Conservation (phyloP, 2,113 vertebrate genomes). For the Eolophus roseicapilla region DNA sequence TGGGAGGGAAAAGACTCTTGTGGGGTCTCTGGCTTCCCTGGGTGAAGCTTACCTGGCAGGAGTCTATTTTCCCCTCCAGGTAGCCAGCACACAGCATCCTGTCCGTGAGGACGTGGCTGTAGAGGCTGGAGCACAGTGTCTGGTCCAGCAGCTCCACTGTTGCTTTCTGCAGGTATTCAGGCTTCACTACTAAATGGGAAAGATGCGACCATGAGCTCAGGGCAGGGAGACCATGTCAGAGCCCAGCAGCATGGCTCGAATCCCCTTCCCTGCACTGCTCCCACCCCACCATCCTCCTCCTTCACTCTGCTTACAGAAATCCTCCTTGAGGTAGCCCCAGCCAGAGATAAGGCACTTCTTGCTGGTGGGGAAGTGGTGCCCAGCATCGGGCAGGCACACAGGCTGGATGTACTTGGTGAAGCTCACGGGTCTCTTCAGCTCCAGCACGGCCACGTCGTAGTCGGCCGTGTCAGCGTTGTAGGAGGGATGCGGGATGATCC, state of each 20-base stretch:
- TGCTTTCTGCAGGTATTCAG: conserved; percentile 87
- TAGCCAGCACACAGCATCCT: conserved; percentile 96
- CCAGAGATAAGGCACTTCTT: conserved; percentile 90
- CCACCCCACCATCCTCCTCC: not conserved
- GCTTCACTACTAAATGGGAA: conserved; percentile 71
- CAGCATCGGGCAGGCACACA: conserved; percentile 82
- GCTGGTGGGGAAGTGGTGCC: conserved; percentile 81
- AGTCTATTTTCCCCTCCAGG: conserved; percentile 91
- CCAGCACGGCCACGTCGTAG: conserved; percentile 86
- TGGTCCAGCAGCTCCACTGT: conserved; percentile 90
- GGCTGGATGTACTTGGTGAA: conserved; percentile 86
- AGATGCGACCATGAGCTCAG: rapidly evolving
- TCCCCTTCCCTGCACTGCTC: rapidly evolving
- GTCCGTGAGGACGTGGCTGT: conserved; percentile 80
- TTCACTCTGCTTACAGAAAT: conserved; percentile 78
- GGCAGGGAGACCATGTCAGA: not conserved
- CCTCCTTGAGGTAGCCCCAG: conserved; percentile 88
- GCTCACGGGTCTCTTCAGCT: conserved; percentile 79
- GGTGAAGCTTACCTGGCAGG: conserved; percentile 86
- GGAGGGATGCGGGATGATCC: conserved; percentile 79
- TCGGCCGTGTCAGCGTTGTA: conserved; percentile 82
- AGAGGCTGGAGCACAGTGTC: conserved; percentile 80
- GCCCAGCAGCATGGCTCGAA: rapidly evolving
- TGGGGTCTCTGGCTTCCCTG: rapidly evolving
- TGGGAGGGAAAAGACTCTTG: not conserved